Conservation (phyloP, 2,888 invertebrate genomes). For the Archips crataeganus region DNA sequence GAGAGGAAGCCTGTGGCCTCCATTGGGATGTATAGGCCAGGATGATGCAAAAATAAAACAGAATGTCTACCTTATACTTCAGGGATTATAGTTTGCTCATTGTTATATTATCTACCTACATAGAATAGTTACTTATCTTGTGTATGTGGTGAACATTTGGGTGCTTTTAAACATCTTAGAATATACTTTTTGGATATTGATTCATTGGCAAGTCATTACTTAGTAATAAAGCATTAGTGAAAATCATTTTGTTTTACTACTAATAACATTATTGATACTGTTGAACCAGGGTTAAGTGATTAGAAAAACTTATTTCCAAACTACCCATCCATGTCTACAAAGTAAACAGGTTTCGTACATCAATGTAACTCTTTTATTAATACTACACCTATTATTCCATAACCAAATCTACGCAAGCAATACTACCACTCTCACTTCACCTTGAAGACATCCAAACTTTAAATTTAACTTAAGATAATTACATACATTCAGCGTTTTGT, state of each 20-base stretch:
- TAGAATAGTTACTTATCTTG: too few relatives aligned
- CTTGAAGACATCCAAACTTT: conserved; percentile 68
- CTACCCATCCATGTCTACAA: background rate
- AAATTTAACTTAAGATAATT: conserved; percentile 45
- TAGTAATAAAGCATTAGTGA: background rate
- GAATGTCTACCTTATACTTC: too few relatives aligned
- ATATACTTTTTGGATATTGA: background rate
- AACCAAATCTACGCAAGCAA: conserved; percentile 27
- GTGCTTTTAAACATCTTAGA: background rate
- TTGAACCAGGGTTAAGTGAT: background rate
- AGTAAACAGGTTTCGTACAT: background rate
- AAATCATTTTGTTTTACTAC: background rate
- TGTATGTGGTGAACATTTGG: too few relatives aligned
- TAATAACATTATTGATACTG: background rate
- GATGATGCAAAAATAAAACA: too few relatives aligned
- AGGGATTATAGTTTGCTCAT: too few relatives aligned
- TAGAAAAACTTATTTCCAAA: conserved; percentile 22
- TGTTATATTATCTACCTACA: too few relatives aligned
- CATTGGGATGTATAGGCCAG: too few relatives aligned
- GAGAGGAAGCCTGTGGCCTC: too few relatives aligned
- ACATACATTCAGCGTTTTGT: conserved; percentile 73
- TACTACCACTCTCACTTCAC: conserved; percentile 76
- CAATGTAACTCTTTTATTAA: background rate
- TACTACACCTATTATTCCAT: background rate
- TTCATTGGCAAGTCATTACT: background rate